A percentile compares a stretch with the other conserved stretches of the same genome.
Evolutionary conservation across 2,888 invertebrate species (phyloP).

Genomic region (Loripinus fragilis): DNA sequence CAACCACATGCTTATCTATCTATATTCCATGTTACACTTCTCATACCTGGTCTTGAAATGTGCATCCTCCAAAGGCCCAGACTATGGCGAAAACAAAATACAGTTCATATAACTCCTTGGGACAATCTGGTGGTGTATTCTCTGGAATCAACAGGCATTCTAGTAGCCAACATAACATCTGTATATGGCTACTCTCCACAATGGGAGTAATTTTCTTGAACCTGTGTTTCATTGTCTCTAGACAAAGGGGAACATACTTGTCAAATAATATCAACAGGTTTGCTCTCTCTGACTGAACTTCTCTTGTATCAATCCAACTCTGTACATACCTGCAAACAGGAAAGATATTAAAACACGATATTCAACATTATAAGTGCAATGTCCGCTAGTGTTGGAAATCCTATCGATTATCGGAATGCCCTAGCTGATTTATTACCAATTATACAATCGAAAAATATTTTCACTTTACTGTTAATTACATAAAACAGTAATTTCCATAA

Average conservation of each 20-base stretch:
- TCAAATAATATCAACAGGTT: constrained; percentile 97
- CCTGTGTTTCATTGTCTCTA: constrained; percentile 93
- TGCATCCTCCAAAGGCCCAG: constrained; percentile 99
- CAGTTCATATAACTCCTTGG: constrained; percentile 97
- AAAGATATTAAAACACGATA: too few relatives aligned
- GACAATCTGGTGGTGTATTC: constrained; percentile 93
- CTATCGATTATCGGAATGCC: too few relatives aligned
- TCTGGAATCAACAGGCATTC: constrained; percentile 92
- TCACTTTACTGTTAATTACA: too few relatives aligned
- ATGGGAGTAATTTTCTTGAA: constrained; percentile 98
- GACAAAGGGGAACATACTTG: constrained; percentile 96
- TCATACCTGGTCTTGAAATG: constrained; percentile 94
- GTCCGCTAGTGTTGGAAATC: too few relatives aligned
- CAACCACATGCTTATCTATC: too few relatives aligned
- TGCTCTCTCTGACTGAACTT: constrained; percentile 86
- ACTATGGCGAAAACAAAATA: constrained; percentile 98
- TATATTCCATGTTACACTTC: too few relatives aligned
- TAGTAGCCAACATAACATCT: constrained; percentile 94
- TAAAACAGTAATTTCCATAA: too few relatives aligned
- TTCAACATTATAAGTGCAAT: too few relatives aligned
- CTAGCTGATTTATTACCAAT: too few relatives aligned
- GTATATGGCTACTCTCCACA: constrained; percentile 95
- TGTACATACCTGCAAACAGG: constrained; percentile 89
- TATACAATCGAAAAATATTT: too few relatives aligned
- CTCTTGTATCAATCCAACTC: constrained; percentile 87